phyloP scores from a whole-genome alignment of 2,113 vertebrate species.

The Mastomys coucha region DNA sequence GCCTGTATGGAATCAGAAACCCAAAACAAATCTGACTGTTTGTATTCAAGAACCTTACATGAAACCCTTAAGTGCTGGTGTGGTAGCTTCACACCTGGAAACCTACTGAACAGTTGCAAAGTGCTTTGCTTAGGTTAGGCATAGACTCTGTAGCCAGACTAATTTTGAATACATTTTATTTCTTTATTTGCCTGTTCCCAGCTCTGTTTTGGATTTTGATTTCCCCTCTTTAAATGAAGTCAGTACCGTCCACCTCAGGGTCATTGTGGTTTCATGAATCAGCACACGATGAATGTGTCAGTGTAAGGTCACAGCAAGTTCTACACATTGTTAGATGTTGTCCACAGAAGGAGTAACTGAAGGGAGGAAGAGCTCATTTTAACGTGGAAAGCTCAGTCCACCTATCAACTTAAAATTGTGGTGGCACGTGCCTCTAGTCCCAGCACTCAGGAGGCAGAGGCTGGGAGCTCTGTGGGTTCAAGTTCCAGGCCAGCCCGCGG shows the following conservation, averaged over 20 bases:
- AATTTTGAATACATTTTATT: not conserved
- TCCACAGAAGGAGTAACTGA: not conserved
- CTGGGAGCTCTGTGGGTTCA: not conserved
- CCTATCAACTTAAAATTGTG: conserved; percentile 11
- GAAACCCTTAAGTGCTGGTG: not conserved
- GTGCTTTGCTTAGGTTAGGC: not conserved
- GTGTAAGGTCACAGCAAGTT: not conserved
- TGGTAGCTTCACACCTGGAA: not conserved
- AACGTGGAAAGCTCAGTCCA: not conserved
- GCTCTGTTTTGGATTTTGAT: not conserved
- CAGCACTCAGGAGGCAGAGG: not conserved
- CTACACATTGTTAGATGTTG: not conserved
- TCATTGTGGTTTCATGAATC: not conserved
- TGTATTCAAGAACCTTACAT: not conserved
- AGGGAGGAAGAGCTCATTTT: not conserved
- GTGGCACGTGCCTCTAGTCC: not conserved
- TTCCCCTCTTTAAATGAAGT: conserved; percentile 8
- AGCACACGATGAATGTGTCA: not conserved
- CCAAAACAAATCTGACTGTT: not conserved
- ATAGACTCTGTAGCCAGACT: not conserved
- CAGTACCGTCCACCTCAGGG: not conserved
- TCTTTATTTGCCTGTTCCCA: not conserved
- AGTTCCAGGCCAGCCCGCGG: not conserved
- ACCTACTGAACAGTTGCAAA: not conserved
- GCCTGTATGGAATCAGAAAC: not conserved